Base-by-base conservation (phyloP, 2,113 vertebrate species). In the Charadrius vociferus region DNA sequence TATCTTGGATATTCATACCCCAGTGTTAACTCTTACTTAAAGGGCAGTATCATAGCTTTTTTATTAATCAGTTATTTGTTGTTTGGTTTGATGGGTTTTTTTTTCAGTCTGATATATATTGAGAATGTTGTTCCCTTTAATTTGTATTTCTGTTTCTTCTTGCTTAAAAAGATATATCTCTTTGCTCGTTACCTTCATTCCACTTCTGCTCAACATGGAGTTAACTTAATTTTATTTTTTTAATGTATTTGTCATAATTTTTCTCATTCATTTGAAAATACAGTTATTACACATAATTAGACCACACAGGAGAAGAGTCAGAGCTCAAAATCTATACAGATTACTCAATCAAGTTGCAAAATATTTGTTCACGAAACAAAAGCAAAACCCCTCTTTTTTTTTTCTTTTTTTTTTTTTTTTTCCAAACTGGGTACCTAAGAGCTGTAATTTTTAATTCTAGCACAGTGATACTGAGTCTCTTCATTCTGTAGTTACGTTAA, bases 311-410 rank as follows among this genome's bases (percentile, higher is more conserved):
- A 81, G 30, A 79, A 86, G 50, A 96, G 20, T 66, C 88, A 82
- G 49, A 91, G 62, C 37, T 96, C 88, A 93, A 97, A 86, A 96
- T 95, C 88, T 93, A 81, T 86, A 96, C 43, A 80, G 91, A 89
- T 86, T 88, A 26, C 53, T 95, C 26, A 61, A 91, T 96, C 95
- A 97, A 96, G 95, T 86, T 85, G 73, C 43, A 91, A 95, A 94
- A 78, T 95, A 80, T 86, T 94, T 62, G 34, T 94, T 93, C 53
- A 86, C 68, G 81, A 95, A 93, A 29, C n/a, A 59, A 91, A 95
- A 61, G 39, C 14, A 90, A 68, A 50, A 6, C 2, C 10, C 43
- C 41, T 34, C 32, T 59, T 41, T 55, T 61, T 36, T 39, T 3
- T 59, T 41, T 55, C 55, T 39, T 39, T 3, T 29, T 11, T 55